A percentile compares a stretch with the other conserved stretches of the same genome.
phyloP scores from a whole-genome alignment of 92 coral and sea anemone genomes.

The Desmophyllum pertusum region DNA sequence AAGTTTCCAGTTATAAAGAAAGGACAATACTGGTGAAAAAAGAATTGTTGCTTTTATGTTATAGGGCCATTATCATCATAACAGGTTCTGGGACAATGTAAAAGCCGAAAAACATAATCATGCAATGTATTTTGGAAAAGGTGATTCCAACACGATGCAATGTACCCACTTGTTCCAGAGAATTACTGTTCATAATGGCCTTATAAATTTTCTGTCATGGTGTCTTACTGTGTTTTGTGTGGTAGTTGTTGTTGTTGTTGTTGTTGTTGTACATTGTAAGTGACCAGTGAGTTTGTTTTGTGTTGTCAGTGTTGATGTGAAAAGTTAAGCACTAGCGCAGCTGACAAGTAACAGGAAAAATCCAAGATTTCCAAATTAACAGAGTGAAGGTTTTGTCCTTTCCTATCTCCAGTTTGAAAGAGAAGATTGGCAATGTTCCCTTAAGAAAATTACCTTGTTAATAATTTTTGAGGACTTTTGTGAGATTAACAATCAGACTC shows the following conservation, averaged over 20 bases:
- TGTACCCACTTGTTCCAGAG: not conserved
- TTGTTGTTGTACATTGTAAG: not conserved
- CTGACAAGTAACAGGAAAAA: not conserved
- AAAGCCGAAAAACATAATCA: not conserved
- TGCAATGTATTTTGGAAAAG: not conserved
- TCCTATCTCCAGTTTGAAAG: not conserved
- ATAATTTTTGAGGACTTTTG: not conserved
- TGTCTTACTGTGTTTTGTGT: not conserved
- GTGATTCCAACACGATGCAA: not conserved
- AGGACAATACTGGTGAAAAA: conserved; percentile 23
- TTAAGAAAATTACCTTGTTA: not conserved
- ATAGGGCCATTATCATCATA: conserved; percentile 11
- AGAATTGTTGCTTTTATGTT: not conserved
- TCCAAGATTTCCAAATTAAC: not conserved
- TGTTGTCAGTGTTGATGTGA: conserved; percentile 7
- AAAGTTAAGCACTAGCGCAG: not conserved
- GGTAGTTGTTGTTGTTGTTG: not conserved
- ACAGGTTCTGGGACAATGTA: not conserved
- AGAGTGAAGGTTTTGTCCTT: conserved; percentile 30
- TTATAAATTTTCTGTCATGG: not conserved
- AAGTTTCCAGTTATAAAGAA: not conserved
- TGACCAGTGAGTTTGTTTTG: not conserved
- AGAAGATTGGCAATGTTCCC: not conserved
- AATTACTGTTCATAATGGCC: conserved; percentile 11
- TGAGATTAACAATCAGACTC: not conserved